Evolutionary conservation across 2,113 vertebrate genomes (phyloP).

Genomic region (Cyprinodon tularosa): DNA sequence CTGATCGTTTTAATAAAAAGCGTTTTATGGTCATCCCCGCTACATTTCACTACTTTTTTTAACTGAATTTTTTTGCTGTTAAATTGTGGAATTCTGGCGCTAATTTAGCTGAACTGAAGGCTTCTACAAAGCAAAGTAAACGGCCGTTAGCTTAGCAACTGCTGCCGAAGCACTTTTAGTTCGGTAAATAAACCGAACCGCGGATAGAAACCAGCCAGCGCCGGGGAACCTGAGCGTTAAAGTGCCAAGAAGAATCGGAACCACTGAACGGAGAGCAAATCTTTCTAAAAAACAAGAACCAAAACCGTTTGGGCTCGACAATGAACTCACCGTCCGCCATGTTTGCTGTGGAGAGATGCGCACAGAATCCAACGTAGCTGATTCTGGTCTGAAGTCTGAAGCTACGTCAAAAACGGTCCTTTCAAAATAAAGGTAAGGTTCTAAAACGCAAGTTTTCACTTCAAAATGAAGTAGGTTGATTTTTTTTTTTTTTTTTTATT

Average conservation of each 20-base stretch:
- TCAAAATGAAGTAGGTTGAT: background rate
- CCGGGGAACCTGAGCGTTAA: background rate
- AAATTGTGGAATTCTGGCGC: no score
- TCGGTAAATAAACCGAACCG: background rate
- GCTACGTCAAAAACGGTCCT: background rate
- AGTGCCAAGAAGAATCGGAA: fast-evolving
- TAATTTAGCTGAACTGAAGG: no score
- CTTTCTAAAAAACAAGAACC: fast-evolving
- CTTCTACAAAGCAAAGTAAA: background rate
- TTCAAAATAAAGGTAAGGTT: background rate
- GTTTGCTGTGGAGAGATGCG: constrained; percentile 79
- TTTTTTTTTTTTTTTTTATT: no score
- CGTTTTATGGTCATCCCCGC: no score
- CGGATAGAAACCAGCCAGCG: background rate
- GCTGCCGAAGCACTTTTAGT: background rate
- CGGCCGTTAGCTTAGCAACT: background rate
- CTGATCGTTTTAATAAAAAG: no score
- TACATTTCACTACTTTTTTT: no score
- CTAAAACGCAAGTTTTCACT: background rate
- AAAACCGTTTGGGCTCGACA: constrained; percentile 7
- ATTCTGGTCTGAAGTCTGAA: background rate
- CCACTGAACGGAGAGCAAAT: fast-evolving
- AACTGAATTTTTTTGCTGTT: no score
- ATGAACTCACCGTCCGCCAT: constrained; percentile 83
- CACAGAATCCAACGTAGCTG: constrained; percentile 3